Base-by-base conservation (phyloP, 2,888 invertebrate species). In the Geophilus truncorum region DNA sequence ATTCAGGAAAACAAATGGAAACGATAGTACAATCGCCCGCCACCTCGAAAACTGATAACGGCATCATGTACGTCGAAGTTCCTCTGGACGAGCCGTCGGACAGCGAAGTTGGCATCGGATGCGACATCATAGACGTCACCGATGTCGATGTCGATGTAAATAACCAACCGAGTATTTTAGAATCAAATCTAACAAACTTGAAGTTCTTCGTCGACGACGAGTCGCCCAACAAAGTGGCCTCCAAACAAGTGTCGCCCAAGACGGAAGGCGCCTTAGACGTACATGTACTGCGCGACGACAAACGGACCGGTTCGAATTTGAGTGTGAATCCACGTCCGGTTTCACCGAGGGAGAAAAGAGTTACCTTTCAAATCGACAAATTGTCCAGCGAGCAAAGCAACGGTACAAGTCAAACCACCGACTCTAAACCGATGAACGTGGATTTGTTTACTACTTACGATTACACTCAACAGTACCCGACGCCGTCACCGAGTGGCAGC, bases 271-370 rank as follows among this genome's bases (percentile, higher is more conserved):
- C 15, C 40, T 40, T 40, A 10, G 40, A 40, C 1, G 40, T 40
- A 2, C 40, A 40, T n/a, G n/a, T n/a, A n/a, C n/a, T n/a, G n/a
- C n/a, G n/a, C 40, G 40, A 40, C 15, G 40, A 9, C 40, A 40
- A 40, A 40, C 40, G 40, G 40, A 40, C 40, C 3, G 40, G 40
- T 40, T 40, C 40, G 1, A 40, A 1, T 40, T 40, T 40, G 21
- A 79, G 28, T 18, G 57, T n/a, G 12, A 79, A 30, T 62, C 62
- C 79, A n/a, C 79, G 23, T 15, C 79, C 79, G 18, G 18, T 28
- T 57, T 79, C 79, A 10, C 83, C 83, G 0, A 82, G 82, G 51
- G 82, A 82, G 25, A 83, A 83, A 57, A 81, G 82, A 9, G 83
- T 83, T 6, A 83, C 83, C 9, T 83, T 83, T 79, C 79, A 79